These are phyloP conservation scores for Tetraneura akinire DNA, from an alignment of 1,140 invertebrate species.

Conservation along the genomic window DNA sequence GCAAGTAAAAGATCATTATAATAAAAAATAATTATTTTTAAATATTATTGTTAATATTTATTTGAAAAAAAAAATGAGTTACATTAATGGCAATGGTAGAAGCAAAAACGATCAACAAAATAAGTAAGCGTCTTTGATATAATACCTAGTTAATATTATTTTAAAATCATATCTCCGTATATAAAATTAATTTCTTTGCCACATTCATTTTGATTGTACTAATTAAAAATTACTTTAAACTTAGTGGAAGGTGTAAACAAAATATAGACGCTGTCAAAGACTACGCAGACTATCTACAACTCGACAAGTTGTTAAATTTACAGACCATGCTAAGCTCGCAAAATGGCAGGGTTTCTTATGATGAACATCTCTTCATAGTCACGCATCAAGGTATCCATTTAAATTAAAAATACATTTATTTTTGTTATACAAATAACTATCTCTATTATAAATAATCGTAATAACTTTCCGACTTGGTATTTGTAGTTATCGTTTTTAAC, in stretches of 20 bases:
- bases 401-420: too few species aligned
- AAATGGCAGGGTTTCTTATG: constrained; percentile 69
- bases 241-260: constrained; percentile 7
- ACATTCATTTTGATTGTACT: background rate
- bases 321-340: constrained; percentile 81
- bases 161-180: too few species aligned
- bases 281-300: constrained; percentile 83
- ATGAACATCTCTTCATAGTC: constrained; percentile 97
- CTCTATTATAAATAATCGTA: too few species aligned
- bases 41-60: background rate
- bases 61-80: constrained; percentile 32
- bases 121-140: background rate
- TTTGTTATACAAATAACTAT: too few species aligned
- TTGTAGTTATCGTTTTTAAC: too few species aligned
- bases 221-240: too few species aligned
- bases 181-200: background rate
- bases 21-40: background rate
- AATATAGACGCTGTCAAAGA: background rate
- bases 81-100: background rate
- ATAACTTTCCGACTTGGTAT: too few species aligned
- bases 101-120: constrained; percentile 1
- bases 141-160: too few species aligned
- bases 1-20: too few species aligned
- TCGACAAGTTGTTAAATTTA: constrained; percentile 85
- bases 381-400: constrained; percentile 99